Percentiles rank a stretch among this genome's conserved stretches.
These are phyloP conservation scores for Thymallus thymallus DNA, from an alignment of 2,113 vertebrate species.

Conservation along the genomic window DNA sequence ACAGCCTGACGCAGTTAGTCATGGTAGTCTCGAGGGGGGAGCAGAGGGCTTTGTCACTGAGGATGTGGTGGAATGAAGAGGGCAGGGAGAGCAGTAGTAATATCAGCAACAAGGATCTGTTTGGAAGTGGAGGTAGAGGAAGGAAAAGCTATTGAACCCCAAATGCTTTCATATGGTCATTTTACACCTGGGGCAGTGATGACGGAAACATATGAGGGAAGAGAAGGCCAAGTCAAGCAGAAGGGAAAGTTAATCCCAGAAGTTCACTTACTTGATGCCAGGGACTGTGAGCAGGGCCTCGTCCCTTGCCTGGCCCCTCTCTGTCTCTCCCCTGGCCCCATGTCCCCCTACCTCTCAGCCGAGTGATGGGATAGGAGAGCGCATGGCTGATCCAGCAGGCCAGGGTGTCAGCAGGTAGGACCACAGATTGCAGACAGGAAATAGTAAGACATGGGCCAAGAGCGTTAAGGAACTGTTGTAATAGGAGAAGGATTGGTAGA, in stretches of 20 bases:
- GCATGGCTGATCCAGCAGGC: neutral
- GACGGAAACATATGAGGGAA: neutral
- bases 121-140: neutral
- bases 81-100: neutral
- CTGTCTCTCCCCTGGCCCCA: too few relatives aligned
- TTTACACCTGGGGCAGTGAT: neutral
- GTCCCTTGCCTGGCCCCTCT: neutral
- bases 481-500: neutral
- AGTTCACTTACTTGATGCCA: slow-evolving; percentile 1
- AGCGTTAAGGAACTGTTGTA: neutral
- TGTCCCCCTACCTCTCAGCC: neutral
- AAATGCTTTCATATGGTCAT: too few relatives aligned
- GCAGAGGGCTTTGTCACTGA: neutral
- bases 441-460: neutral
- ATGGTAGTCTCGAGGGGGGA: neutral
- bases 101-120: neutral
- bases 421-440: neutral
- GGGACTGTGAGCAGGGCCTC: neutral
- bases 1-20: neutral
- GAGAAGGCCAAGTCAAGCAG: neutral
- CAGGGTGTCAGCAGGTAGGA: neutral
- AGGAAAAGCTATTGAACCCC: neutral
- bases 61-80: neutral
- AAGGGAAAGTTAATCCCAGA: neutral
- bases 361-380: neutral